Conservation (phyloP, 2,113 vertebrate genomes). For the Chaetodon auriga region DNA sequence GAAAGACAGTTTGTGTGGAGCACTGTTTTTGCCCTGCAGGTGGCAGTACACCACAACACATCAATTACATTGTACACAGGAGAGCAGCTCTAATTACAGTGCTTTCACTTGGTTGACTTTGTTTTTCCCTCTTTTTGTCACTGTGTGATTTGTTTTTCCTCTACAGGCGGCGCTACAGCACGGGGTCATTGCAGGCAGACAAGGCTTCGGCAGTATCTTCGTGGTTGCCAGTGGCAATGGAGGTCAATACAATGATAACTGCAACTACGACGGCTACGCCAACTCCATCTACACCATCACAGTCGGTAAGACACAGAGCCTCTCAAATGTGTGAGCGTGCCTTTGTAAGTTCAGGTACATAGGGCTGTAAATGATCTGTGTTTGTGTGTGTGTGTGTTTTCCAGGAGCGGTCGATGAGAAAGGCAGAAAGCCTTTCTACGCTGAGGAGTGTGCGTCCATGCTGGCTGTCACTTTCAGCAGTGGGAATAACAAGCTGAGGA, state of each 20-base stretch:
- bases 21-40: slow-evolving; percentile 61
- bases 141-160: background rate
- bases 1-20: background rate
- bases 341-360: background rate
- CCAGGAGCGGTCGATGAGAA: slow-evolving; percentile 95
- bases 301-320: slow-evolving; percentile 85
- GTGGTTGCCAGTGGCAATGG: slow-evolving; percentile 98
- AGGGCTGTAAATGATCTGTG: background rate
- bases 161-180: slow-evolving; percentile 94
- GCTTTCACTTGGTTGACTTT: background rate
- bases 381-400: slow-evolving; percentile 34
- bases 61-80: background rate
- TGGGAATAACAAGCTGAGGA: slow-evolving; percentile 89
- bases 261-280: slow-evolving; percentile 98
- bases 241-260: slow-evolving; percentile 94
- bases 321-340: background rate
- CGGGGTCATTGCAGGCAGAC: slow-evolving; percentile 93
- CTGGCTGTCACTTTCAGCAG: slow-evolving; percentile 98
- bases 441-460: slow-evolving; percentile 97
- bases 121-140: background rate
- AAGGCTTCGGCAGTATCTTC: slow-evolving; percentile 96
- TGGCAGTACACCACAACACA: slow-evolving; percentile 53
- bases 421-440: slow-evolving; percentile 94
- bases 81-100: background rate
- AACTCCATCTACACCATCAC: slow-evolving; percentile 99